Evolutionary conservation across 2,797 vertebrate genomes (phyloP).

Genomic region (Tinamus major): DNA sequence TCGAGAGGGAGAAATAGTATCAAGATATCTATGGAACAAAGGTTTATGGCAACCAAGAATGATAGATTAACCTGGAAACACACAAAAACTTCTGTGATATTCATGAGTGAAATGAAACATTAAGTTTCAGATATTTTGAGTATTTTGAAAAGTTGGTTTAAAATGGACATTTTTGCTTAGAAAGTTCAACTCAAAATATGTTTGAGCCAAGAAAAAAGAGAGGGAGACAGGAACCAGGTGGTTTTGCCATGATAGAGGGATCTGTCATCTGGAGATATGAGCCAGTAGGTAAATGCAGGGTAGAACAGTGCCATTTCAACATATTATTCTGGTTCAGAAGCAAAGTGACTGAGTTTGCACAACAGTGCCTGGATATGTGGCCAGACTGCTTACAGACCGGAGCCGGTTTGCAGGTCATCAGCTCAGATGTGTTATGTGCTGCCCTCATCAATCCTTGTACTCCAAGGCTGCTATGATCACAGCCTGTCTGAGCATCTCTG

Average conservation of each 20-base stretch:
- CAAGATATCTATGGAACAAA: not conserved
- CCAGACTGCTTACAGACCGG: not conserved
- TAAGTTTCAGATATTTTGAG: not conserved
- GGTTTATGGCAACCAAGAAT: not conserved
- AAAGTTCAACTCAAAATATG: not conserved
- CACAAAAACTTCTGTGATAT: not conserved
- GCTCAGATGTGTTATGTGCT: not conserved
- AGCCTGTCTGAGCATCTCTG: not conserved
- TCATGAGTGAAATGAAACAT: not conserved
- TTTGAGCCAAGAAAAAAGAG: not conserved
- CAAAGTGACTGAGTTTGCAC: not conserved
- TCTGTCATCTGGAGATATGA: not conserved
- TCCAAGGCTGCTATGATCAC: not conserved
- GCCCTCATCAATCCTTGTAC: fast-evolving
- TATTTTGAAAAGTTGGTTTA: not conserved
- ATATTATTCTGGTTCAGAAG: not conserved
- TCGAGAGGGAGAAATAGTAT: not conserved
- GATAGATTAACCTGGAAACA: not conserved
- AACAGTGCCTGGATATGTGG: not conserved
- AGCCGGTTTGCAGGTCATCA: not conserved
- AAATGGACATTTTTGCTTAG: not conserved
- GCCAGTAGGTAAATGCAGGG: not conserved
- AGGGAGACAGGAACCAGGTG: not conserved
- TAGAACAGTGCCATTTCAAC: not conserved
- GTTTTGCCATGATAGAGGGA: not conserved